phyloP scores from a whole-genome alignment of 2,113 vertebrate species.

The Panurus biarmicus region DNA sequence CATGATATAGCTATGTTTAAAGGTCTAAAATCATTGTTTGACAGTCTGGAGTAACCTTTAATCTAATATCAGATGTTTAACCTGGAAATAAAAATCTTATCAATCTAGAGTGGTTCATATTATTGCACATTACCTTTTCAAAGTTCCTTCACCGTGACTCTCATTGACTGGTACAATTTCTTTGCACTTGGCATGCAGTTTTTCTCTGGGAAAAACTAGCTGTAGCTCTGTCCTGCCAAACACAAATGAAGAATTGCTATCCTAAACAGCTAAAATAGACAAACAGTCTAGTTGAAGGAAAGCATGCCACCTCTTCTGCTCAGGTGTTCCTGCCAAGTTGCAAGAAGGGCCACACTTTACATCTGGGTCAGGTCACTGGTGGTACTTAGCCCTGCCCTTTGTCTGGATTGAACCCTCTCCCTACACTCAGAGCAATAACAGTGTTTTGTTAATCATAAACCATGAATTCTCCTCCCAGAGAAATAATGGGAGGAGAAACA shows the following conservation, averaged over 20 bases:
- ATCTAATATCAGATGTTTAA: not conserved
- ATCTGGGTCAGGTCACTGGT: not conserved
- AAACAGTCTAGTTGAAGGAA: not conserved
- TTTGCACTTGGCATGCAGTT: not conserved
- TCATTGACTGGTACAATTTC: not conserved
- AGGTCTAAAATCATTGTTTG: not conserved
- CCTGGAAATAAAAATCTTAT: not conserved
- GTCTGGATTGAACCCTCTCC: not conserved
- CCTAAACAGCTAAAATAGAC: not conserved
- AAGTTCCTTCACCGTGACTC: not conserved
- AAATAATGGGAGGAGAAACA: not conserved
- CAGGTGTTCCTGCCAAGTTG: not conserved
- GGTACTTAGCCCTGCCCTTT: not conserved
- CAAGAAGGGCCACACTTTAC: not conserved
- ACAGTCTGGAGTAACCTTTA: not conserved
- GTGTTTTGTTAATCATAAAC: not conserved
- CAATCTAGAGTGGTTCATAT: not conserved
- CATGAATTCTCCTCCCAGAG: not conserved
- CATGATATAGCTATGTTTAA: not conserved
- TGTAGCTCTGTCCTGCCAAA: not conserved
- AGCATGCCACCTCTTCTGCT: not conserved
- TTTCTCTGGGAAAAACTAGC: not conserved
- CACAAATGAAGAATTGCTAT: not conserved
- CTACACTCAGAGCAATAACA: not conserved
- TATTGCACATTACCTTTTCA: not conserved